Conservation (phyloP, 2,113 vertebrate genomes). For the Noctilio leporinus region DNA sequence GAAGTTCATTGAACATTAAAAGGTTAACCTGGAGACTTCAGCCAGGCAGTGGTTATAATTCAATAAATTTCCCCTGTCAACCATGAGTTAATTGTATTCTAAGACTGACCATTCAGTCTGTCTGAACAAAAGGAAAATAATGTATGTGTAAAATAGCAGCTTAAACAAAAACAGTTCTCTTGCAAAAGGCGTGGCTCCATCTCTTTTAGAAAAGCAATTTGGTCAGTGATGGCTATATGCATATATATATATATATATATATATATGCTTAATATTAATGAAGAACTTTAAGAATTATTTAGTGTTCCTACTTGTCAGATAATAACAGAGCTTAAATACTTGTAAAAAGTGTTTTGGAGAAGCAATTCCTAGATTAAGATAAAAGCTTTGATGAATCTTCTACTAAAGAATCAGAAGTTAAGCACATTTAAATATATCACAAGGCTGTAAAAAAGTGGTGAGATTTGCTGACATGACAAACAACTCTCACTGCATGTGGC, state of each 20-base stretch:
- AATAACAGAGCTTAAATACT: not conserved
- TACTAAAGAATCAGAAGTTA: not conserved
- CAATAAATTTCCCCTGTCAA: not conserved
- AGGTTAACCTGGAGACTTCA: not conserved
- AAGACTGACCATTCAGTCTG: not conserved
- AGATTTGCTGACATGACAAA: not conserved
- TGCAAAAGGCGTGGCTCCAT: not conserved
- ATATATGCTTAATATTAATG: not conserved
- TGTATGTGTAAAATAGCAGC: not conserved
- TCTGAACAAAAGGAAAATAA: not conserved
- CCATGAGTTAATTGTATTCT: not conserved
- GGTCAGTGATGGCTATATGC: not conserved
- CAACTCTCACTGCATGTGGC: not conserved
- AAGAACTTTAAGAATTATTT: not conserved
- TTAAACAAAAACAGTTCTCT: not conserved
- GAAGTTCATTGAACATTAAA: not conserved
- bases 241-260: no score
- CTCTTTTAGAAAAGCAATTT: not conserved
- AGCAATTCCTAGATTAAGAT: slow-evolving; percentile 12
- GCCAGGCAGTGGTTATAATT: not conserved
- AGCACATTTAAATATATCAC: not conserved
- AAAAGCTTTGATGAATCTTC: not conserved
- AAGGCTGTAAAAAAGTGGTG: not conserved
- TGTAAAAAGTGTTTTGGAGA: not conserved
- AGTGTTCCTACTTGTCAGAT: slow-evolving; percentile 6